A percentile compares a stretch with the other conserved stretches of the same genome.
Conservation (phyloP, 2,113 vertebrate genomes). For the Trematomus loennbergii region DNA sequence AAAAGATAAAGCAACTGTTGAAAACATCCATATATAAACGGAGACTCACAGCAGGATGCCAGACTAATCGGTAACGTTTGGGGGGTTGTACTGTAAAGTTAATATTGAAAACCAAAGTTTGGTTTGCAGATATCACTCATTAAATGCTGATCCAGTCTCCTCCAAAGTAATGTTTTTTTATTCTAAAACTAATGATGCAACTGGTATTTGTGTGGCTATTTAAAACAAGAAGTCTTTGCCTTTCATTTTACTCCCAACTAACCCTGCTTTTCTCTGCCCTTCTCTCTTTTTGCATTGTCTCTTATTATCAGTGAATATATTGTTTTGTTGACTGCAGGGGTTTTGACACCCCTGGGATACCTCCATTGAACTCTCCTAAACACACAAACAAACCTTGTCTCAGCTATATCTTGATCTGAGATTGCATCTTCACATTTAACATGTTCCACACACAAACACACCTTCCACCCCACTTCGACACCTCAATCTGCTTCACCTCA, state of each 20-base stretch:
- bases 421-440: slow-evolving; percentile 4
- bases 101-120: background rate
- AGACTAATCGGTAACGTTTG: background rate
- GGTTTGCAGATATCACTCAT: background rate
- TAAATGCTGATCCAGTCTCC: background rate
- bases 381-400: slow-evolving; percentile 38
- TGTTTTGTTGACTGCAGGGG: slow-evolving; percentile 15
- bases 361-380: slow-evolving; percentile 14
- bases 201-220: background rate
- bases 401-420: slow-evolving; percentile 13
- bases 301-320: slow-evolving; percentile 9
- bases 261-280: background rate
- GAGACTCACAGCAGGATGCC: background rate
- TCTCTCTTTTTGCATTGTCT: slow-evolving; percentile 22
- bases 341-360: slow-evolving; percentile 18
- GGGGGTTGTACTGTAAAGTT: background rate
- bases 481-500: slow-evolving; percentile 47
- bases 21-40: background rate
- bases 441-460: background rate
- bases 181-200: background rate
- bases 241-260: background rate
- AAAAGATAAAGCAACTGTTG: background rate
- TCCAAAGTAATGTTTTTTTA: background rate
- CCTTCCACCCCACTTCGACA: slow-evolving; percentile 35
- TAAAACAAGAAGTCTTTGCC: background rate